phyloP scores from a whole-genome alignment of 2,797 vertebrate genomes.

The Mico argentatus region DNA sequence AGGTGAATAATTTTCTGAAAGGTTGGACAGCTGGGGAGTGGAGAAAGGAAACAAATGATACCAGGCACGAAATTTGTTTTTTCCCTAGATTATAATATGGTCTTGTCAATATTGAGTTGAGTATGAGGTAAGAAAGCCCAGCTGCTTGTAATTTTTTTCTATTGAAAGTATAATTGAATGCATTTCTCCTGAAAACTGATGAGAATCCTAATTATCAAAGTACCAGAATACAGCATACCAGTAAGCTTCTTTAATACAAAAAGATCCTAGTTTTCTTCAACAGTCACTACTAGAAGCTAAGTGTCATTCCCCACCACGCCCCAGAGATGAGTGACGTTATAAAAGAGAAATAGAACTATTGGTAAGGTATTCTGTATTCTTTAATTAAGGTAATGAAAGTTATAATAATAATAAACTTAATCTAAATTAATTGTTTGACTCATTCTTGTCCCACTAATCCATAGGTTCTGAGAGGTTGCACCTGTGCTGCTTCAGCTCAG shows the following conservation, averaged over 20 bases:
- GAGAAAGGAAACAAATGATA: not conserved
- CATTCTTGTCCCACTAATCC: not conserved
- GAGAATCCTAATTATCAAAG: constrained; percentile 51
- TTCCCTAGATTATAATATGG: not conserved
- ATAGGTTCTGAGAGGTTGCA: not conserved
- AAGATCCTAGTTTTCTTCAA: not conserved
- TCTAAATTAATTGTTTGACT: not conserved
- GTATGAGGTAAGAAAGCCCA: constrained; percentile 53
- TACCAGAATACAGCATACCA: not conserved
- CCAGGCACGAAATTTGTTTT: constrained; percentile 15
- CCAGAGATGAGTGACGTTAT: not conserved
- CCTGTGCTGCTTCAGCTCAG: not conserved
- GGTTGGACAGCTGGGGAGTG: not conserved
- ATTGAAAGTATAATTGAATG: constrained; percentile 50
- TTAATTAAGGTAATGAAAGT: not conserved
- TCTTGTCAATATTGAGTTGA: constrained; percentile 19
- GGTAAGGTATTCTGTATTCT: not conserved
- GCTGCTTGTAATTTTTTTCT: constrained; percentile 53
- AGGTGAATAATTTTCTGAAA: constrained; percentile 25
- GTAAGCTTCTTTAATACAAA: not conserved
- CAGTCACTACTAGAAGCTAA: not conserved
- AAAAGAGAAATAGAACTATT: not conserved
- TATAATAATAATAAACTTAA: not conserved
- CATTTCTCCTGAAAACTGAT: constrained; percentile 38
- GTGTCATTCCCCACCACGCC: not conserved